phyloP scores from a whole-genome alignment of 2,797 vertebrate species.

The Threskiornis aethiopicus region DNA sequence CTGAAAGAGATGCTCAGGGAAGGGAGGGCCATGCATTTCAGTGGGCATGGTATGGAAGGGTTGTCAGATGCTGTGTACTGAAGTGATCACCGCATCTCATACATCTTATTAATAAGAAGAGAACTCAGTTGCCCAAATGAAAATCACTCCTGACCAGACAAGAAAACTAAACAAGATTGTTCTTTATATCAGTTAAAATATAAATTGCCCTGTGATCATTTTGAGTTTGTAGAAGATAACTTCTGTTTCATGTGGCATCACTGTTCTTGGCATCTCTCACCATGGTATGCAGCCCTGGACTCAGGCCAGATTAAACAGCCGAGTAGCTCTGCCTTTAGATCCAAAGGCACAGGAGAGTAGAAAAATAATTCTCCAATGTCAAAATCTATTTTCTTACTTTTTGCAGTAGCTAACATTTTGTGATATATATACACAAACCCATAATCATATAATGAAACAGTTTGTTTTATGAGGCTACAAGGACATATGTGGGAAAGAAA shows the following conservation, averaged over 20 bases:
- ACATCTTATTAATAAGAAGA: conserved; percentile 19
- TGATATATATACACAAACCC: conserved; percentile 54
- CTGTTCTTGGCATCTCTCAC: conserved; percentile 64
- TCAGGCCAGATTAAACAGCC: conserved; percentile 72
- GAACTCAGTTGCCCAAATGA: conserved; percentile 8
- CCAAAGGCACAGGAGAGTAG: conserved; percentile 71
- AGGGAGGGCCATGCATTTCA: neutral
- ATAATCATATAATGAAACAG: conserved; percentile 30
- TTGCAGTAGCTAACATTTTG: conserved; percentile 68
- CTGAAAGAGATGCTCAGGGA: neutral
- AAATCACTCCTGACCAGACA: conserved; percentile 20
- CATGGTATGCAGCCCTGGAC: conserved; percentile 37
- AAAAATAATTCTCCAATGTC: conserved; percentile 70
- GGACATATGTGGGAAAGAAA: conserved; percentile 58
- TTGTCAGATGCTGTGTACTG: neutral
- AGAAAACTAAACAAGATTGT: neutral
- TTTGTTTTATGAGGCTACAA: conserved; percentile 61
- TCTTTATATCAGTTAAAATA: conserved; percentile 21
- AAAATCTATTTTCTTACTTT: conserved; percentile 69
- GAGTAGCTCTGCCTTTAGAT: conserved; percentile 65
- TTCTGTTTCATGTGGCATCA: conserved; percentile 59
- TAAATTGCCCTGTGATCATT: conserved; percentile 34
- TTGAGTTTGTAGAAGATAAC: conserved; percentile 49
- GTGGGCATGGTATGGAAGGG: neutral
- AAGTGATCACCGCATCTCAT: neutral